Base-by-base conservation (phyloP, 2,888 invertebrate species). In the Endomychus coccineus region DNA sequence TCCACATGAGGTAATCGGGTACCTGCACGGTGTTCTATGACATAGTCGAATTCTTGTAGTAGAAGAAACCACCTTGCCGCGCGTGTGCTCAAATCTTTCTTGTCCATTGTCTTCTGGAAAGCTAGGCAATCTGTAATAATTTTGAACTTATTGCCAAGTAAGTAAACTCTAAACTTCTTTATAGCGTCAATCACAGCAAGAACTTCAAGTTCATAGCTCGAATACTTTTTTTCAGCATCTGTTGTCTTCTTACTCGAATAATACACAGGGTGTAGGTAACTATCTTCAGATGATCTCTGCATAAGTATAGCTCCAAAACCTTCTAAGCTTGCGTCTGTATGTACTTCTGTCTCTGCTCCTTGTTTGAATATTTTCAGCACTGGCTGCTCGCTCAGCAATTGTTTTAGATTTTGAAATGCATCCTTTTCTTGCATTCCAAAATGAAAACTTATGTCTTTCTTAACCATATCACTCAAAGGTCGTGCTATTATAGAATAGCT, bases 121-220 rank as follows among this genome's bases (percentile, higher is more conserved):
- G 44, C 40, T 13, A 45, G 43, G 33, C 54, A 58, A 35, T 56
- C 57, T 0, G 56, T 58, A 2, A 56, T 39, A 4, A 56, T 48
- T 34, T 45, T 52, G 39, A 59, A 55, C 12, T 34, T 33, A 3
- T 44, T 40, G 2, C 52, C 50, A 1, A 44, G 16, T 6, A 56
- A 32, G 41, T 55, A 56, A 10, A 48, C 39, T 4, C 48, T 36
- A 30, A 54, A 55, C 21, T 49, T 35, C 19, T 47, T 34, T 4
- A 55, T 14, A 1, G 58, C 42, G 39, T 52, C 43, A 13, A 56
- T 40, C 3, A 55, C 49, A 2, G 51, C 48, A 10, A 54, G 38
- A 1, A 46, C 48, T 35, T 58, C 56, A 2, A 57, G 28, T 24
- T 59, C 56, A 42, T 46, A 56, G 34, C 55, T 53, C 13, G 54